phyloP scores from a whole-genome alignment of 2,797 vertebrate genomes.

The Microcaecilia unicolor region DNA sequence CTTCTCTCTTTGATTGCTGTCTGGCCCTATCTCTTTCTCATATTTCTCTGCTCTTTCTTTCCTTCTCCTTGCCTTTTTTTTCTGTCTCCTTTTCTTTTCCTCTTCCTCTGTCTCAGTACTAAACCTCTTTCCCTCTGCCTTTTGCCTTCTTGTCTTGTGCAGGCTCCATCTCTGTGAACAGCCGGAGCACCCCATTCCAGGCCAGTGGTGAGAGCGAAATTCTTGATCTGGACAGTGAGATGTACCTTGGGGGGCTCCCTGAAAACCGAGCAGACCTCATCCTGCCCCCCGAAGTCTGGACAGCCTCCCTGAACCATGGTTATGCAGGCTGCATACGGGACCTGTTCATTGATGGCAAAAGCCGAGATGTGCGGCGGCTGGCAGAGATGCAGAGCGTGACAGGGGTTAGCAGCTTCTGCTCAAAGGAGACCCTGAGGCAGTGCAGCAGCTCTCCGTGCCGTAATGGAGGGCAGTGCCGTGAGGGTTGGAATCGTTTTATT shows the following conservation, averaged over 20 bases:
- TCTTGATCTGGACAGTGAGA: conserved; percentile 81
- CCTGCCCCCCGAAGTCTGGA: conserved; percentile 84
- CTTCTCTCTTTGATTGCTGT: neutral
- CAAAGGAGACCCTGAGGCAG: conserved; percentile 71
- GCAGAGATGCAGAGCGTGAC: conserved; percentile 65
- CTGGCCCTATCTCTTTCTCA: neutral
- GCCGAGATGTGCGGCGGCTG: conserved; percentile 74
- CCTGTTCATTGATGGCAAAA: conserved; percentile 84
- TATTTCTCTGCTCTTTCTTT: neutral
- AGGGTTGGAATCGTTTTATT: conserved; percentile 90
- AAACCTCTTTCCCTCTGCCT: neutral
- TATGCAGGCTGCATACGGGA: conserved; percentile 88
- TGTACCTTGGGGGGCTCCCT: conserved; percentile 84
- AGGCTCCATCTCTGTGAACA: conserved; percentile 81
- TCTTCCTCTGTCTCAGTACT: neutral
- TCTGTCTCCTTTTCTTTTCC: neutral
- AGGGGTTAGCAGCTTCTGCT: conserved; percentile 75
- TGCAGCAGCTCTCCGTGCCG: conserved; percentile 72
- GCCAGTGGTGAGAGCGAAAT: conserved; percentile 86
- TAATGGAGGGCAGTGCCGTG: conserved; percentile 72
- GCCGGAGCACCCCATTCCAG: conserved; percentile 76
- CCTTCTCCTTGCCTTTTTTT: neutral
- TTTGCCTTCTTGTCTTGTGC: neutral
- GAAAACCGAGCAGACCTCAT: conserved; percentile 64
- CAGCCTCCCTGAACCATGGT: conserved; percentile 72